Conservation (phyloP, 2,113 vertebrate genomes). For the Columba janthina region DNA sequence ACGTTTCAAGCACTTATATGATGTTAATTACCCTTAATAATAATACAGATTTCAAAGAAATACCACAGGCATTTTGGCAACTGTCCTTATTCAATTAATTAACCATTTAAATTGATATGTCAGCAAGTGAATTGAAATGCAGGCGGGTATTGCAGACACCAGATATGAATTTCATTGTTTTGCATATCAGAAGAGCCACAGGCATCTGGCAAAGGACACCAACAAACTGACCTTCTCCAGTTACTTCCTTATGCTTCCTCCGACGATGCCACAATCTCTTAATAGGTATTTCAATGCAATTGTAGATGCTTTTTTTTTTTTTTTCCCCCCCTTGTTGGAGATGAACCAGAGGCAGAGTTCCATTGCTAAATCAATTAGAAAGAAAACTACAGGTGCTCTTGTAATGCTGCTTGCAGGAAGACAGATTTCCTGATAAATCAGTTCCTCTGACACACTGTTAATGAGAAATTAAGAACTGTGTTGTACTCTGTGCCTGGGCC, state of each 20-base stretch:
- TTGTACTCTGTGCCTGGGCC: not conserved
- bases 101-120: not conserved
- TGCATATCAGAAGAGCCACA: not conserved
- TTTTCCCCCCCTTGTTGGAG: not conserved
- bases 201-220: not conserved
- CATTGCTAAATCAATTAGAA: slow-evolving; percentile 47
- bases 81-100: not conserved
- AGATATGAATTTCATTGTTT: not conserved
- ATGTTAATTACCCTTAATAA: not conserved
- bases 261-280: not conserved
- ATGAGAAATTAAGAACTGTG: slow-evolving; percentile 23
- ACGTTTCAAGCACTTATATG: not conserved
- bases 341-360: slow-evolving; percentile 3
- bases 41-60: not conserved
- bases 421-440: slow-evolving; percentile 63
- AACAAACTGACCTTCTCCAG: not conserved
- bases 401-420: slow-evolving; percentile 15
- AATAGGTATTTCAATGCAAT: not conserved
- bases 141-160: not conserved
- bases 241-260: not conserved
- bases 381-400: slow-evolving; percentile 14
- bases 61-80: not conserved
- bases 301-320: not conserved
- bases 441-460: slow-evolving; percentile 23
- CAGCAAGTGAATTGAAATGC: not conserved